Evolutionary conservation across 2,888 invertebrate species (phyloP).

Genomic region (Apodemia duryi): DNA sequence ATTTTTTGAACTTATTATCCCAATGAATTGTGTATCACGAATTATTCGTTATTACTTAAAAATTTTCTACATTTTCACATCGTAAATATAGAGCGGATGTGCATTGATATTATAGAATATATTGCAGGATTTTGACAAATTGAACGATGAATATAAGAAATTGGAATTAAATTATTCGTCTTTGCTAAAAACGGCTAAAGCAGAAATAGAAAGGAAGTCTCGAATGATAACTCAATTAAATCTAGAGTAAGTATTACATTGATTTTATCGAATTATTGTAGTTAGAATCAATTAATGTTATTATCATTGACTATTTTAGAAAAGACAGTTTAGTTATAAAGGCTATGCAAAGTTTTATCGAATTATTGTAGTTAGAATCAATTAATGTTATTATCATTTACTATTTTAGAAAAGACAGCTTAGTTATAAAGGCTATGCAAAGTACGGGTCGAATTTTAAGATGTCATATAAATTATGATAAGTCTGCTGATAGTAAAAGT

Average conservation of each 20-base stretch:
- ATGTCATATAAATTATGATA: conserved; percentile 13
- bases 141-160: conserved; percentile 51
- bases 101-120: conserved; percentile 69
- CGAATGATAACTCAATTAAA: conserved; percentile 56
- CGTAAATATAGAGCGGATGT: conserved; percentile 47
- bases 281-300: background rate
- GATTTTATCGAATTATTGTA: background rate
- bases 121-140: conserved; percentile 67
- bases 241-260: conserved; percentile 51
- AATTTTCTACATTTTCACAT: background rate
- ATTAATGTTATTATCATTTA: background rate
- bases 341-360: conserved; percentile 44
- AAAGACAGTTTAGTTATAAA: conserved; percentile 56
- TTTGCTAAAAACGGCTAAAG: conserved; percentile 58
- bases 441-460: conserved; percentile 36
- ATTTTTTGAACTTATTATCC: background rate
- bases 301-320: conserved; percentile 39
- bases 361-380: background rate
- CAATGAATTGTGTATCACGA: background rate
- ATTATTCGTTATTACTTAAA: background rate
- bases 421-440: conserved; percentile 48
- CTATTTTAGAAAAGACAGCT: conserved; percentile 56
- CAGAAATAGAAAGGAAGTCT: conserved; percentile 65
- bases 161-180: conserved; percentile 63
- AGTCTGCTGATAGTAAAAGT: conserved; percentile 16